These are phyloP conservation scores for Scylla paramamosain DNA, from an alignment of 1,140 invertebrate species.

Conservation along the genomic window DNA sequence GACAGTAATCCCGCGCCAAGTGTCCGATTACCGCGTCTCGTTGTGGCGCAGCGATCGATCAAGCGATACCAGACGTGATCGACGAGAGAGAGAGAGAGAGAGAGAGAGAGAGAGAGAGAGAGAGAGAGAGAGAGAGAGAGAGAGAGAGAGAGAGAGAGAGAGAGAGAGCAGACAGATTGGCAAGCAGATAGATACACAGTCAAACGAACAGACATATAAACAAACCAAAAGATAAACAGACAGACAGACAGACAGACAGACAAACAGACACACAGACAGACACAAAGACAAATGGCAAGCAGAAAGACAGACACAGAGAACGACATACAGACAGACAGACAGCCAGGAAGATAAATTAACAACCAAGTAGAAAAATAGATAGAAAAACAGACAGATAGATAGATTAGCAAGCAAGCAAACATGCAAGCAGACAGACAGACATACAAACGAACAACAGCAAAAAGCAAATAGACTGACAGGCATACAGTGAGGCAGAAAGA, in stretches of 20 bases:
- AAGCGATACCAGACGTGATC: neutral
- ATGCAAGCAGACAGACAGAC: neutral
- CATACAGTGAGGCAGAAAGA: neutral
- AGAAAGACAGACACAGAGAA: neutral
- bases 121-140: neutral
- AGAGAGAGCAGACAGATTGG: too few relatives aligned
- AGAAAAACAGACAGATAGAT: too few relatives aligned
- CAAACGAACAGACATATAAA: neutral
- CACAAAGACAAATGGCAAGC: neutral
- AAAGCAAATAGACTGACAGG: neutral
- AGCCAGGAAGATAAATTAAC: neutral
- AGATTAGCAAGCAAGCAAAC: too few relatives aligned
- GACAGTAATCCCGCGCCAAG: neutral
- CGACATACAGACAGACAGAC: neutral
- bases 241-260: neutral
- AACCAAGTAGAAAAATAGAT: neutral
- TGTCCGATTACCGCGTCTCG: neutral
- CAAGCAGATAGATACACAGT: too few relatives aligned
- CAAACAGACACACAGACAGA: neutral
- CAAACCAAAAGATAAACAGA: too few relatives aligned
- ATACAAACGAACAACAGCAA: too few relatives aligned
- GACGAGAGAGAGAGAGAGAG: neutral
- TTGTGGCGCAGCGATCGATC: neutral
- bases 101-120: neutral
- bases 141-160: slow-evolving; percentile 29